These are phyloP conservation scores for Apodemus sylvaticus DNA, from an alignment of 2,113 vertebrate species.

Conservation along the genomic window DNA sequence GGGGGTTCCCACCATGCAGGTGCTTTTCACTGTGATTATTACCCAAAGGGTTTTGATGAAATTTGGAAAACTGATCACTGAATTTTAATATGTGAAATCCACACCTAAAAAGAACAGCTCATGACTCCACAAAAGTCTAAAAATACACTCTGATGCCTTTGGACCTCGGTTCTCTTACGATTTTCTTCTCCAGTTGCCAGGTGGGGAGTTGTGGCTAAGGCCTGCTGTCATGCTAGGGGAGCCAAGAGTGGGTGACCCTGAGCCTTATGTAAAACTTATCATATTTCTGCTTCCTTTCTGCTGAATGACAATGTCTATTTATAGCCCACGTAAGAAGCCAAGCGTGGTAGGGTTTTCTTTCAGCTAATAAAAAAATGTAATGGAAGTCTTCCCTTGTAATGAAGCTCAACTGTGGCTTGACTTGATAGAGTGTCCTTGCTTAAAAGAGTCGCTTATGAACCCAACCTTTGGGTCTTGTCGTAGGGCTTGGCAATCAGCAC, in stretches of 20 bases:
- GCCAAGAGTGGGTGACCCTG: conserved; percentile 50
- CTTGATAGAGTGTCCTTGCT: conserved; percentile 36
- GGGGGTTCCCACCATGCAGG: not conserved
- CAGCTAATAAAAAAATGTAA: conserved; percentile 66
- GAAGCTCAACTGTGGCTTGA: conserved; percentile 9
- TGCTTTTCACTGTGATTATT: conserved; percentile 41
- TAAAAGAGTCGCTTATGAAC: conserved; percentile 51
- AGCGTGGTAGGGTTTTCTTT: conserved; percentile 58
- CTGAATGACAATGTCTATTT: conserved; percentile 75
- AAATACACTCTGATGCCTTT: conserved; percentile 75
- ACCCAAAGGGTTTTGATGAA: conserved; percentile 11
- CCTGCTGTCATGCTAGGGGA: not conserved
- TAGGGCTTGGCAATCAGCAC: conserved; percentile 48
- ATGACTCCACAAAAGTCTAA: conserved; percentile 74
- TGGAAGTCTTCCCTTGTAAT: conserved; percentile 46
- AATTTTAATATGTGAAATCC: conserved; percentile 78
- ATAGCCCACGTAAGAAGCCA: conserved; percentile 60
- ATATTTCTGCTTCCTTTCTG: conserved; percentile 69
- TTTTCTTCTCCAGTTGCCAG: conserved; percentile 71
- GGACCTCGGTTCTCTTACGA: conserved; percentile 71
- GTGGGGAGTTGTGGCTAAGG: conserved; percentile 61
- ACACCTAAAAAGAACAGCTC: conserved; percentile 71
- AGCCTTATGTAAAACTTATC: conserved; percentile 64
- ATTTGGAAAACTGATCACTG: conserved; percentile 58
- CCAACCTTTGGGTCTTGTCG: not conserved